A percentile compares a stretch with the other conserved stretches of the same genome.
Conservation (phyloP, 2,888 invertebrate species). For the Alentia gelatinosa region DNA sequence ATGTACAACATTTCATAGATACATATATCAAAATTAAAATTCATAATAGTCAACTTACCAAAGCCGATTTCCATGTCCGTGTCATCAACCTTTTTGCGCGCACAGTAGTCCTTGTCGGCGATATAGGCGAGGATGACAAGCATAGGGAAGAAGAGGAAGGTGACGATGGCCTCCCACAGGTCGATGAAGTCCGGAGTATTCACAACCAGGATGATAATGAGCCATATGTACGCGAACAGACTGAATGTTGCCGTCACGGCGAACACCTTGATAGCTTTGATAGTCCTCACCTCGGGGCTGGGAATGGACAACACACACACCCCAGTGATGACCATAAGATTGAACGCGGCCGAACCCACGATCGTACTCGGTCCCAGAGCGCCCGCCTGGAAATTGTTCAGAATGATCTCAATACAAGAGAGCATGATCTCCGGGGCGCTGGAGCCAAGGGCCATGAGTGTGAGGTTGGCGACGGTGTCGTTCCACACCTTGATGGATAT, state of each 20-base stretch:
- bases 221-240: conserved; percentile 84
- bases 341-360: conserved; percentile 84
- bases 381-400: conserved; percentile 80
- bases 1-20: too few relatives aligned
- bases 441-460: conserved; percentile 84
- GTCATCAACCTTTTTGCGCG: conserved; percentile 56
- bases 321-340: conserved; percentile 83
- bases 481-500: conserved; percentile 83
- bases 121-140: conserved; percentile 83
- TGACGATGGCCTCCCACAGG: conserved; percentile 84
- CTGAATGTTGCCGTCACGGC: conserved; percentile 79
- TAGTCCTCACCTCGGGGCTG: conserved; percentile 79
- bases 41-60: conserved; percentile 58
- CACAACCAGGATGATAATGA: conserved; percentile 82
- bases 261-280: conserved; percentile 81
- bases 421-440: conserved; percentile 84
- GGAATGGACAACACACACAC: conserved; percentile 83
- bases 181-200: conserved; percentile 81
- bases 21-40: neutral
- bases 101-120: conserved; percentile 81
- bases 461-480: conserved; percentile 83
- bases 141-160: conserved; percentile 83
- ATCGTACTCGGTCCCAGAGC: conserved; percentile 84
- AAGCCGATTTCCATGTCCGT: conserved; percentile 61
- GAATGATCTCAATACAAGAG: conserved; percentile 82